A percentile compares a stretch with the other conserved stretches of the same genome.
phyloP scores from a whole-genome alignment of 2,888 invertebrate genomes.

The Drosophila eohydei region DNA sequence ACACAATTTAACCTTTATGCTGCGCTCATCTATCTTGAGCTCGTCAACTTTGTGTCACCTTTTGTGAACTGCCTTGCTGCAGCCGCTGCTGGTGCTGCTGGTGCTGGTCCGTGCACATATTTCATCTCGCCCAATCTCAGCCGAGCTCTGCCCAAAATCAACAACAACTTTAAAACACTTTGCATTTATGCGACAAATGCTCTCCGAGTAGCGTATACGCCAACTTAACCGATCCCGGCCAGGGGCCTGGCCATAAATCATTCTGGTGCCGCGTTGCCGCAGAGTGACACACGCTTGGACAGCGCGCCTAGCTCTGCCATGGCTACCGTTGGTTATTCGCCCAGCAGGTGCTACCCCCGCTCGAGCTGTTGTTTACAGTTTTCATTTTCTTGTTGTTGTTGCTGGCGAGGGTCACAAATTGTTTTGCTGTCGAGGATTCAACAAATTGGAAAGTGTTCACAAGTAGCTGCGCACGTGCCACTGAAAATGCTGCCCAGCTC shows the following conservation, averaged over 20 bases:
- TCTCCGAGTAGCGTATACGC: background rate
- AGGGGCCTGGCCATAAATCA: slow-evolving; percentile 68
- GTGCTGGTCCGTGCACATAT: slow-evolving; percentile 41
- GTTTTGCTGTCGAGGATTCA: slow-evolving; percentile 72
- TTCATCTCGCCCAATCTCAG: slow-evolving; percentile 47
- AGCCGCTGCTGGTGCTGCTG: background rate
- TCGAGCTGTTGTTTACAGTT: slow-evolving; percentile 6
- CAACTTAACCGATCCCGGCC: slow-evolving; percentile 21
- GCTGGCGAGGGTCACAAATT: slow-evolving; percentile 67
- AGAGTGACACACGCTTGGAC: slow-evolving; percentile 74
- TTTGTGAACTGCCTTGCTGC: slow-evolving; percentile 30
- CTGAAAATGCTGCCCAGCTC: slow-evolving; percentile 10
- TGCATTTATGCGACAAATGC: slow-evolving; percentile 70
- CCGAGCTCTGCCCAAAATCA: slow-evolving; percentile 47
- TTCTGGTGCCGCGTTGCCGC: slow-evolving; percentile 75
- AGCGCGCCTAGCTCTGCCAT: slow-evolving; percentile 12
- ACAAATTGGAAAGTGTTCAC: slow-evolving; percentile 80
- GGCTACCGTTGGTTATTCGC: slow-evolving; percentile 4
- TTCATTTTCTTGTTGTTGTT: slow-evolving; percentile 40
- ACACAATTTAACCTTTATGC: slow-evolving; percentile 38
- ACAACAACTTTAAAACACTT: slow-evolving; percentile 69
- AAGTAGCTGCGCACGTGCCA: slow-evolving; percentile 71
- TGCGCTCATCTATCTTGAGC: slow-evolving; percentile 41
- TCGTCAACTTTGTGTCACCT: slow-evolving; percentile 56
- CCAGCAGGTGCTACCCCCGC: slow-evolving; percentile 39